These are phyloP conservation scores for Alcedo quadribrachys DNA, from an alignment of 2,797 vertebrate genomes.

Conservation along the genomic window DNA sequence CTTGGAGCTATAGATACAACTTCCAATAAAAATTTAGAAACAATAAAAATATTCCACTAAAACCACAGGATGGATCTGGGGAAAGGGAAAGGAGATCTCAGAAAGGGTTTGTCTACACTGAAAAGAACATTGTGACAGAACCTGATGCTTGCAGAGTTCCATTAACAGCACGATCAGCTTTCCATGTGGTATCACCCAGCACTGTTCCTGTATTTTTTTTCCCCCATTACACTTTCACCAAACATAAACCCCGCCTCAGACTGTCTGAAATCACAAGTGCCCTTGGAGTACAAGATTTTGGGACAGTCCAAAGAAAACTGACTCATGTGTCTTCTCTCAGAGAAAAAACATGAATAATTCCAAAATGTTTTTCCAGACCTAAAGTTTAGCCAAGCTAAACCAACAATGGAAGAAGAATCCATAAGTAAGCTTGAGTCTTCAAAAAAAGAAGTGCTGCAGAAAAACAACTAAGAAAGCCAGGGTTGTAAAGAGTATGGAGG, in stretches of 20 bases:
- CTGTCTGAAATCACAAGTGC: background rate
- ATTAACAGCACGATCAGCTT: background rate
- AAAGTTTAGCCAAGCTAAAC: background rate
- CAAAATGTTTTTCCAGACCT: background rate
- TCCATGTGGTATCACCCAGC: background rate
- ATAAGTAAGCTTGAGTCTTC: rapidly evolving
- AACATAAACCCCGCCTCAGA: too few relatives aligned
- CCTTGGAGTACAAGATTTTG: background rate
- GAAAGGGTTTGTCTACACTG: background rate
- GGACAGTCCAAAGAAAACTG: background rate
- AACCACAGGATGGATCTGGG: background rate
- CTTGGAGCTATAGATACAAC: background rate
- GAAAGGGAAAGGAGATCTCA: background rate
- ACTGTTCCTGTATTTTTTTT: background rate
- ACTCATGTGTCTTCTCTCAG: background rate
- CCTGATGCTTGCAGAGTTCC: background rate
- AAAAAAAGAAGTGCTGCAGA: background rate
- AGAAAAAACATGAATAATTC: background rate
- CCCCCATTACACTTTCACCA: too few relatives aligned
- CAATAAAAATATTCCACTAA: background rate
- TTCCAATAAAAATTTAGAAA: background rate
- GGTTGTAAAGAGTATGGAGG: background rate
- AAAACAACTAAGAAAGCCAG: background rate
- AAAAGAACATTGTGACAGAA: background rate
- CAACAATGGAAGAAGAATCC: background rate